Percentiles rank a stretch among this genome's conserved stretches.
phyloP scores from a whole-genome alignment of 1,140 invertebrate genomes.

The Brachionus rotundiformis region DNA sequence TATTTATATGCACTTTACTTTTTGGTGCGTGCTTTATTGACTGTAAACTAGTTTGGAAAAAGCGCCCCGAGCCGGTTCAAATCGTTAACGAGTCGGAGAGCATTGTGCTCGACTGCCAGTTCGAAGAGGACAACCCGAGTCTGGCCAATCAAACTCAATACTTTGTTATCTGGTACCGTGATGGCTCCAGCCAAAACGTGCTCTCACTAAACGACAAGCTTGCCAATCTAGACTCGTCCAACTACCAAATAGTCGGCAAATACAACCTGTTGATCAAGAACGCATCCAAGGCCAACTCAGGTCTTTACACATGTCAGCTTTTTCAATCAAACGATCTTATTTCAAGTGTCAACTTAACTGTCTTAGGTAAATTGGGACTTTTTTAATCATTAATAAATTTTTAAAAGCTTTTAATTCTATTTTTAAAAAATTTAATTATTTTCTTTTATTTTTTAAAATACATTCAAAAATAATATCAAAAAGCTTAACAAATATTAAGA shows the following conservation, averaged over 20 bases:
- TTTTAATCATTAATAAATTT: neutral
- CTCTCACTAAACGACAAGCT: conserved; percentile 38
- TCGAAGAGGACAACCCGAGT: neutral
- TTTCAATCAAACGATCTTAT: conserved; percentile 47
- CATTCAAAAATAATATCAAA: too few relatives aligned
- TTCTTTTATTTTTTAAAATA: too few relatives aligned
- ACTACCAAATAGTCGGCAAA: conserved; percentile 29
- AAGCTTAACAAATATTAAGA: too few relatives aligned
- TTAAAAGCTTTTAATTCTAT: too few relatives aligned
- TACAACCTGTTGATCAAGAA: conserved; percentile 48
- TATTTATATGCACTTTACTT: conserved; percentile 9
- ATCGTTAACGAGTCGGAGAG: conserved; percentile 16
- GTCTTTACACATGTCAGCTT: conserved; percentile 51
- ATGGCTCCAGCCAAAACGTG: conserved; percentile 49
- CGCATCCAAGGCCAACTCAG: conserved; percentile 22
- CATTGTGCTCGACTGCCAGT: neutral
- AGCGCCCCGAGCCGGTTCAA: neutral
- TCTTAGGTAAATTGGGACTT: conserved; percentile 39
- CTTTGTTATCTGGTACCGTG: conserved; percentile 50
- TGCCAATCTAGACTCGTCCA: conserved; percentile 18
- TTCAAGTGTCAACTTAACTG: conserved; percentile 44
- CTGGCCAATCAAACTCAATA: conserved; percentile 9
- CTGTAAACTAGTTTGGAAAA: conserved; percentile 44
- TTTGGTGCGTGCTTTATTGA: neutral
- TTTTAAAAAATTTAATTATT: too few relatives aligned